Evolutionary conservation across 1,140 invertebrate species (phyloP).

Genomic region (Apis dorsata): DNA sequence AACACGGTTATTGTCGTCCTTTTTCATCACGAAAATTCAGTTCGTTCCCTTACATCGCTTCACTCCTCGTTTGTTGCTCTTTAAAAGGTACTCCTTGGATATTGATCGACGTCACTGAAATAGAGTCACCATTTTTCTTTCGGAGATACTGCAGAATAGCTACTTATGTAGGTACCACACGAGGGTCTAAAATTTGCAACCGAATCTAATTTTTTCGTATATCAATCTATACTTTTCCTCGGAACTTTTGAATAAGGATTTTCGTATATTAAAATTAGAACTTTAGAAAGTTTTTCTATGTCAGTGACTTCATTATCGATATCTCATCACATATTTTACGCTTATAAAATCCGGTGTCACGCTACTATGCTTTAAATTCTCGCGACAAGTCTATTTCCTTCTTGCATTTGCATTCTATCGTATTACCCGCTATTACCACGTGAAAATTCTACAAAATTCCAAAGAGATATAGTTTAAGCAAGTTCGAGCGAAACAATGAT

Average conservation of each 20-base stretch:
- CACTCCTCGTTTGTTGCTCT: constrained; percentile 17
- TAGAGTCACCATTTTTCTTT: neutral
- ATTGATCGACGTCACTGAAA: constrained; percentile 39
- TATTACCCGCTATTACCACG: neutral
- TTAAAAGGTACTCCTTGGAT: constrained; percentile 51
- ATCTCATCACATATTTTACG: neutral
- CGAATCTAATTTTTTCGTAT: neutral
- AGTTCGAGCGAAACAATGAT: neutral
- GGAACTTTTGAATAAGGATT: neutral
- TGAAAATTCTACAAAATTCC: neutral
- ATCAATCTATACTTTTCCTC: neutral
- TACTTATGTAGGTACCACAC: neutral
- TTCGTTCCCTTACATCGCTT: constrained; percentile 19
- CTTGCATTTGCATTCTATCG: neutral
- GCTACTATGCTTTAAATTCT: neutral
- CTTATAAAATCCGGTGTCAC: neutral
- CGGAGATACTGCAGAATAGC: neutral
- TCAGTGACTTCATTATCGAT: constrained; percentile 1
- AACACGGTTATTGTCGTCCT: neutral
- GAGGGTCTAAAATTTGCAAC: neutral
- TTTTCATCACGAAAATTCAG: neutral
- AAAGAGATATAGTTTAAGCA: neutral
- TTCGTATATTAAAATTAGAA: neutral
- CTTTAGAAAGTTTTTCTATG: neutral
- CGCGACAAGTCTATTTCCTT: too few relatives aligned